Evolutionary conservation across 2,888 invertebrate species (phyloP), one percentile per base, ranked within the genome.

Genomic region (Osmoderma eremita): DNA sequence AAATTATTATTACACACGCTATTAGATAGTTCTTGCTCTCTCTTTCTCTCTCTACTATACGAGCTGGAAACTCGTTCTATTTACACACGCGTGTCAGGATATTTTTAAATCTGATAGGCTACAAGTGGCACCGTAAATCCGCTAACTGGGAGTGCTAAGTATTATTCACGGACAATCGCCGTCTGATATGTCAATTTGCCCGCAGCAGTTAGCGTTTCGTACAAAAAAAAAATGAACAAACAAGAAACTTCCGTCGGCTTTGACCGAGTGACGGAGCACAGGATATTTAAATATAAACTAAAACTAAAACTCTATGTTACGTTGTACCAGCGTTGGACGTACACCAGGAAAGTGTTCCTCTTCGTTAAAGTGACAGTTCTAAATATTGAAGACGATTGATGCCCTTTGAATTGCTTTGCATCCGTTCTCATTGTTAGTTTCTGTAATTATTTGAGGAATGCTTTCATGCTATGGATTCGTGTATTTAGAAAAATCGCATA

Each of bases 231-330:
- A 13, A 24, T 13, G 24, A 24, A 24, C 22, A 50, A 20, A 56
- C 39, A 56, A 39, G 39, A 56, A 56, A 56, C 41, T 38, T 56
- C 54, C 54, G 54, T 56, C 20, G n/a, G 22, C 39, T 41, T 10
- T 53, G 17, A 38, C 39, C 17, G 54, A 38, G 39, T 56, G 20
- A 22, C 41, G 18, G 24, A 41, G 54, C n/a, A 41, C 54, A 56
- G 54, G 54, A 56, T 56, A 41, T 56, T 56, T 56, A 56, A 54
- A 56, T 56, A 56, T 56, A 56, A 56, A 56, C 54, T 24, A n/a
- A 50, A 50, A 50, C 50, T 50, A 50, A 50, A 24, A 50, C 24
- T 50, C 13, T 24, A 38, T 56, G 41, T 41, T 56, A 56, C n/a
- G n/a, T n/a, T 20, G n/a, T 39, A 39, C 6, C 41, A 20, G 30